Percentiles rank a stretch among this genome's conserved stretches.
phyloP scores from a whole-genome alignment of 2,797 vertebrate genomes.

The Crenichthys baileyi region DNA sequence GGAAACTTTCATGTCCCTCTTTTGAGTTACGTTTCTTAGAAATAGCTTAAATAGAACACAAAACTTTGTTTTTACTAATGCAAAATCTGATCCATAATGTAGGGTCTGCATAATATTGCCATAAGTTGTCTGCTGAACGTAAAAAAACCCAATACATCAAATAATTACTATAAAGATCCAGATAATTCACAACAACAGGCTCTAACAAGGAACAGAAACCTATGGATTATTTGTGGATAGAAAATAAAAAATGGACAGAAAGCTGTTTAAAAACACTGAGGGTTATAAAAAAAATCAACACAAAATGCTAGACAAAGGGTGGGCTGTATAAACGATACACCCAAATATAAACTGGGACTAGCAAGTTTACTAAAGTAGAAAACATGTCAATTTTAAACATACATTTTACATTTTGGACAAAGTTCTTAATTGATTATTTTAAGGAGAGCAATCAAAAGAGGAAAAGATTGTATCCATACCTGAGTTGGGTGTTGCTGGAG shows the following conservation, averaged over 20 bases:
- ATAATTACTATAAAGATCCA: slow-evolving; percentile 2
- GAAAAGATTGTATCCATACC: slow-evolving; percentile 67
- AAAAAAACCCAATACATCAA: too few species aligned
- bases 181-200: slow-evolving; percentile 10
- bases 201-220: background rate
- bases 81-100: too few species aligned
- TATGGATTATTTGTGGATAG: background rate
- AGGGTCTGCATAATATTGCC: too few species aligned
- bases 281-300: background rate
- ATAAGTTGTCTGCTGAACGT: background rate
- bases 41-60: background rate
- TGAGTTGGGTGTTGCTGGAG: slow-evolving; percentile 87
- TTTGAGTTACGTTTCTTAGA: background rate
- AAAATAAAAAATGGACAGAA: too few species aligned
- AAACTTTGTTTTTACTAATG: too few species aligned
- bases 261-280: background rate
- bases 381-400: background rate
- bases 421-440: background rate
- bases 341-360: background rate
- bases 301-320: background rate
- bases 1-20: background rate
- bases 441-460: slow-evolving; percentile 1
- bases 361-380: background rate
- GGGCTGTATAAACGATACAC: too few species aligned
- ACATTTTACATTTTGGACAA: background rate